Base-by-base conservation (phyloP, 2,113 vertebrate species). In the Rallus limicola region DNA sequence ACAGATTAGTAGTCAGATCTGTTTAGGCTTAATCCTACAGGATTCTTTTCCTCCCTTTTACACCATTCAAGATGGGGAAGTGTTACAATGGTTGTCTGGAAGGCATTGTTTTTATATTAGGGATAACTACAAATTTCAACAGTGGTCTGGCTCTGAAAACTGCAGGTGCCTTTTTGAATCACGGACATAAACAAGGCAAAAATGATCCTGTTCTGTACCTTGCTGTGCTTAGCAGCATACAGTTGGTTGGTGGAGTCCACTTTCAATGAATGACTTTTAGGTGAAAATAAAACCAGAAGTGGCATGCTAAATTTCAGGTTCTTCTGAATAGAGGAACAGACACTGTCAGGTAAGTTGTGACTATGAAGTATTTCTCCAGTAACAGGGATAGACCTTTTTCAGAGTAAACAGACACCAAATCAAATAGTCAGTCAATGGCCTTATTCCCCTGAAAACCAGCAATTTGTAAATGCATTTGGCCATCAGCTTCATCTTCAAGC, bases 111-210 rank as follows among this genome's bases (percentile, higher is more conserved):
- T 87, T 89, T 85, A 25, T 70, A 26, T 42, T 83, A 65, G 50
- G 17, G 33, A 33, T 19, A 86, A 74, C 20, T 42, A 64, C 7
- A 52, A 38, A n/a, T 78, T 90, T 83, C 65, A 60, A 16, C 28
- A 36, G 34, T 44, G 34, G n/a, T 76, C 92, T 90, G 17, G 42
- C 56, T 42, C 46, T 90, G 88, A 93, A 90, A 83, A 11, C 52
- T 63, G 31, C 52, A 70, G 55, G 55, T 82, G 36, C 38, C 19
- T 63, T 63, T 67, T 67, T 79, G 63, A 88, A 88, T 88, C 60
- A 77, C 13, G 71, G 34, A 46, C 5, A 38, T 29, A 48, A 74
- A 68, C 1, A 13, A 79, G 33, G 44, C 25, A 23, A 21, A 74
- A 92, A n/a, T 53, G 28, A 33, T 24, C n/a, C 19, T 38, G 19